Conservation (phyloP, 2,797 vertebrate genomes). For the Coccyzus lansbergi region DNA sequence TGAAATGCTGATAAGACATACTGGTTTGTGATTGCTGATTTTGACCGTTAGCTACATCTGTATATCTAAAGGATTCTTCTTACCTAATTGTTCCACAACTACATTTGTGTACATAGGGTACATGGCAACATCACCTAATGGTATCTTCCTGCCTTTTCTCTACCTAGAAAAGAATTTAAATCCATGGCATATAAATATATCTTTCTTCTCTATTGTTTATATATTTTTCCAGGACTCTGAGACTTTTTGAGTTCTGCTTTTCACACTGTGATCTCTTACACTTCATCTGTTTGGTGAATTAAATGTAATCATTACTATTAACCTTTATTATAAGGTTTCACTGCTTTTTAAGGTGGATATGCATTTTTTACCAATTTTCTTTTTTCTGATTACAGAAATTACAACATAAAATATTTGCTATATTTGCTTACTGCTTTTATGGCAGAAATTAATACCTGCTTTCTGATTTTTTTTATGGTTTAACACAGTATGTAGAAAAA, state of each 20-base stretch:
- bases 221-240: neutral
- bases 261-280: neutral
- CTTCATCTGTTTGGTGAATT: neutral
- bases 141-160: neutral
- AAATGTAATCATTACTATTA: constrained; percentile 5
- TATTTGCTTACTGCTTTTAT: neutral
- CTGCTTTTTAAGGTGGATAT: neutral
- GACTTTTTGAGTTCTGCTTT: neutral
- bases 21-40: neutral
- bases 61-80: neutral
- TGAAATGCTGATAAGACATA: neutral
- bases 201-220: neutral
- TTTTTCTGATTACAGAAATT: neutral
- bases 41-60: neutral
- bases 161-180: neutral
- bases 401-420: neutral
- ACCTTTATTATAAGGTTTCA: constrained; percentile 3
- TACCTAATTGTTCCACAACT: neutral
- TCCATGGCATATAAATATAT: neutral
- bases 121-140: neutral
- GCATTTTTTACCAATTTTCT: neutral
- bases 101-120: neutral
- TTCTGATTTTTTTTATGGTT: neutral
- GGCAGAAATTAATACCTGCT: neutral
- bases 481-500: neutral